Evolutionary conservation across 2,113 vertebrate genomes (phyloP).

Genomic region (Oncorhynchus keta): DNA sequence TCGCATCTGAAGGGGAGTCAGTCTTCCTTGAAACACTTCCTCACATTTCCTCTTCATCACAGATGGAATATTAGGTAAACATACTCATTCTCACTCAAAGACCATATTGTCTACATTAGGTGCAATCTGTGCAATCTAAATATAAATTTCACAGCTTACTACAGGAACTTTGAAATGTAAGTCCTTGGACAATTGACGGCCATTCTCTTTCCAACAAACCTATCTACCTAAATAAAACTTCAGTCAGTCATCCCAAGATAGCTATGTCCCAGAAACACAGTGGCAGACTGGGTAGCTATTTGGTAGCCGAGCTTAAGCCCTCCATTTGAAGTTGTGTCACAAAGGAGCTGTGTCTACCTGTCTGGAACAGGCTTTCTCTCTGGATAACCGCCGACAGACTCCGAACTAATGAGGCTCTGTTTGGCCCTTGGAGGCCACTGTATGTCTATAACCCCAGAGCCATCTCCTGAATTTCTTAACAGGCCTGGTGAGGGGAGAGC

Average conservation of each 20-base stretch:
- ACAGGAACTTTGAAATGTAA: too few relatives aligned
- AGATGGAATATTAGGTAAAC: neutral
- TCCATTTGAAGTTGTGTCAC: constrained; percentile 58
- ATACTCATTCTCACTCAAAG: constrained; percentile 2
- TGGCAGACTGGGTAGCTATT: constrained; percentile 11
- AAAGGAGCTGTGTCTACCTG: constrained; percentile 41
- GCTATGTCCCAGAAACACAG: constrained; percentile 54
- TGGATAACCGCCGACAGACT: constrained; percentile 39
- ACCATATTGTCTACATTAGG: neutral
- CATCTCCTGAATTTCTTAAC: constrained; percentile 51
- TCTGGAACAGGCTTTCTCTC: constrained; percentile 46
- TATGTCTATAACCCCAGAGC: constrained; percentile 45
- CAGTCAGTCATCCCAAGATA: constrained; percentile 30
- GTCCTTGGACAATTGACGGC: too few relatives aligned
- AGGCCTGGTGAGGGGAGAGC: neutral
- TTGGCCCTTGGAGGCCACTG: constrained; percentile 57
- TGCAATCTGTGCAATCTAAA: too few relatives aligned
- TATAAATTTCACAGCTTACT: too few relatives aligned
- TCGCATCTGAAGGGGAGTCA: neutral
- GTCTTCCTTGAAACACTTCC: too few relatives aligned
- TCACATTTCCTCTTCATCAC: neutral
- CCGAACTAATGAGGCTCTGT: constrained; percentile 56
- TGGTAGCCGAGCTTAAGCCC: constrained; percentile 10
- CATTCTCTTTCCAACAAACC: neutral
- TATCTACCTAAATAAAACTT: constrained; percentile 41